Conservation (phyloP, 1,140 invertebrate genomes). For the Fopius arisanus region DNA sequence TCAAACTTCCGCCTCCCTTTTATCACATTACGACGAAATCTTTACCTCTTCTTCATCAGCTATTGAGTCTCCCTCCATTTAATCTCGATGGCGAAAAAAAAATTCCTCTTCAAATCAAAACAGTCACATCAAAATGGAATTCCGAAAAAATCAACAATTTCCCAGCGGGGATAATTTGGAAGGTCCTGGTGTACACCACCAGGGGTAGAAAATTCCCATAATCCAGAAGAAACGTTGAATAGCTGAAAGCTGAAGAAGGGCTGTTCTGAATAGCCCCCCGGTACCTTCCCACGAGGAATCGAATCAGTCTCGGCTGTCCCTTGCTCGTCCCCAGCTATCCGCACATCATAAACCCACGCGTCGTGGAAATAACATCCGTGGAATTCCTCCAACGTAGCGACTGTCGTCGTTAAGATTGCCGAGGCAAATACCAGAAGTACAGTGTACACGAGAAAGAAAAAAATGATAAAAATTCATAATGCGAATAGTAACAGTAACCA, state of each 20-base stretch:
- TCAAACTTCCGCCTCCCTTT: conserved; percentile 4
- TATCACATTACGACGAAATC: background rate
- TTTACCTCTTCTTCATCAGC: background rate
- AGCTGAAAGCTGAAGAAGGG: too few species aligned
- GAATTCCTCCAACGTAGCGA: conserved; percentile 10
- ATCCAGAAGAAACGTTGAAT: too few species aligned
- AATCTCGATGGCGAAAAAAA: too few species aligned
- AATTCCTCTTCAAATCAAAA: too few species aligned
- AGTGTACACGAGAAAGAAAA: background rate
- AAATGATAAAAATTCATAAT: background rate
- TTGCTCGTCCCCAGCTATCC: background rate
- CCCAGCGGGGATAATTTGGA: too few species aligned
- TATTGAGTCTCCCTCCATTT: too few species aligned
- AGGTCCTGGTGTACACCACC: too few species aligned
- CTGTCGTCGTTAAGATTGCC: conserved; percentile 7
- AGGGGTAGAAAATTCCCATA: too few species aligned
- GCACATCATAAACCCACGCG: conserved; percentile 6
- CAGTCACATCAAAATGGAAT: too few species aligned
- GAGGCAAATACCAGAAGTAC: background rate
- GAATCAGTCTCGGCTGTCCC: conserved; percentile 19
- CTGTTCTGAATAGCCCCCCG: background rate
- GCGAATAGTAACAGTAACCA: background rate
- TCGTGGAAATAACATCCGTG: conserved; percentile 7
- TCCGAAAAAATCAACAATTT: too few species aligned
- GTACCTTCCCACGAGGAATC: conserved; percentile 24